A percentile compares a stretch with the other conserved stretches of the same genome.
These are phyloP conservation scores for Hylaea fasciaria DNA, from an alignment of 2,888 invertebrate genomes.

Conservation along the genomic window DNA sequence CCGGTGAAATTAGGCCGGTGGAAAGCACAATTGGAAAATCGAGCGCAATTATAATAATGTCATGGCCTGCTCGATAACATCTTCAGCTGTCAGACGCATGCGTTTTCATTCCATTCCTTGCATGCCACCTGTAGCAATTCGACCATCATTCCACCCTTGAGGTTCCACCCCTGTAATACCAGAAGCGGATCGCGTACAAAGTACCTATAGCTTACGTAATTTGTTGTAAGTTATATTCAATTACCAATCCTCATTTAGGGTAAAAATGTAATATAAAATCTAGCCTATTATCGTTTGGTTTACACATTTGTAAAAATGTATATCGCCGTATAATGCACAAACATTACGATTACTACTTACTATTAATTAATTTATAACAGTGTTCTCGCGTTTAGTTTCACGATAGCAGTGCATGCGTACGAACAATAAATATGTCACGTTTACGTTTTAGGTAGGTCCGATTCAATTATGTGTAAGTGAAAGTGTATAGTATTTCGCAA, in stretches of 20 bases:
- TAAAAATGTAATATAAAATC: constrained; percentile 74
- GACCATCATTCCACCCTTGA: neutral
- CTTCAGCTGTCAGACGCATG: neutral
- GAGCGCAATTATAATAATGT: too few relatives aligned
- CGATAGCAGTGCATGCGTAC: constrained; percentile 64
- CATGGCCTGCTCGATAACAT: neutral
- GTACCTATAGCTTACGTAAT: constrained; percentile 67
- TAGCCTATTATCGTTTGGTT: constrained; percentile 72
- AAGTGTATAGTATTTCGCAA: constrained; percentile 80
- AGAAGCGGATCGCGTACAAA: constrained; percentile 9
- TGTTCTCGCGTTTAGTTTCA: constrained; percentile 56
- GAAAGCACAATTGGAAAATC: neutral
- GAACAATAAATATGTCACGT: constrained; percentile 76
- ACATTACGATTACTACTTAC: constrained; percentile 53
- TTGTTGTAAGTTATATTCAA: constrained; percentile 66
- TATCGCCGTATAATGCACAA: constrained; percentile 79
- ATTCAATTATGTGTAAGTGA: constrained; percentile 82
- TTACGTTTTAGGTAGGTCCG: constrained; percentile 80
- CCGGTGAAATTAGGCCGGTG: neutral
- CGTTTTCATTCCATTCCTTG: neutral
- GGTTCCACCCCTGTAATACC: neutral
- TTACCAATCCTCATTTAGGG: constrained; percentile 72
- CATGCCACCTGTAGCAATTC: constrained; percentile 1
- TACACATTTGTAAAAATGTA: constrained; percentile 73
- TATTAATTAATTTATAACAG: constrained; percentile 59